Base-by-base conservation (phyloP, 2,888 invertebrate species). In the Cremastinae sp. region DNA sequence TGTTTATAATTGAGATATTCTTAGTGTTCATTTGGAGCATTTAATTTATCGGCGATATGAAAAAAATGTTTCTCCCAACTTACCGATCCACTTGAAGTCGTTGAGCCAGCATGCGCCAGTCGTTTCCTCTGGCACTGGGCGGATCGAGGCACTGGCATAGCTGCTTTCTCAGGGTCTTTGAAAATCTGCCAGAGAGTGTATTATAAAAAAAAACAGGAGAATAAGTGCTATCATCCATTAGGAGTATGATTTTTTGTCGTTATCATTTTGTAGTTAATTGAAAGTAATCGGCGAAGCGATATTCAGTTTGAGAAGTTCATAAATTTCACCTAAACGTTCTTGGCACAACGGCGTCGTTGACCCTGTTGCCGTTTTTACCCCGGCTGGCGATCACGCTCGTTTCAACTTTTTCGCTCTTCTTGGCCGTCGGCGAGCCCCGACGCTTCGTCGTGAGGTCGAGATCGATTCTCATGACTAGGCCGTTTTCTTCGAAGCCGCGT, bases 91-190 rank as follows among this genome's bases (percentile, higher is more conserved):
- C 94, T 86, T 94, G 94, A 74, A 98, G 92, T 85, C 96, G 95
- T 86, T 96, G 95, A 2, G 98, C 98, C 81, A 98, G 90, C 91
- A 97, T 93, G 77, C 98, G 92, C 98, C 98, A 98, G 87, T 98
- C 98, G 86, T 97, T 97, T 1, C 96, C 96, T 84, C 96, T 93
- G 0, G 94, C 92, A 78, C 95, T 95, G 20, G 97, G 97, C 22
- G 95, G 94, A 90, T 98, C 98, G 78, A 98, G 90, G 90, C 96
- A 93, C 77, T 93, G 92, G 85, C 96, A 95, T 70, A 97, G 92
- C 91, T 92, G 95, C 84, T 93, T 93, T 82, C 94, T 92, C 83
- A 96, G 92, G 14, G 85, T 85, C 56, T 85, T 85, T 0, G 85
- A 85, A 79, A 85, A 85, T 79, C 85, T 85, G 74, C 0, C 59